These are phyloP conservation scores for Onychomys torridus DNA, from an alignment of 2,797 vertebrate genomes.

Conservation along the genomic window DNA sequence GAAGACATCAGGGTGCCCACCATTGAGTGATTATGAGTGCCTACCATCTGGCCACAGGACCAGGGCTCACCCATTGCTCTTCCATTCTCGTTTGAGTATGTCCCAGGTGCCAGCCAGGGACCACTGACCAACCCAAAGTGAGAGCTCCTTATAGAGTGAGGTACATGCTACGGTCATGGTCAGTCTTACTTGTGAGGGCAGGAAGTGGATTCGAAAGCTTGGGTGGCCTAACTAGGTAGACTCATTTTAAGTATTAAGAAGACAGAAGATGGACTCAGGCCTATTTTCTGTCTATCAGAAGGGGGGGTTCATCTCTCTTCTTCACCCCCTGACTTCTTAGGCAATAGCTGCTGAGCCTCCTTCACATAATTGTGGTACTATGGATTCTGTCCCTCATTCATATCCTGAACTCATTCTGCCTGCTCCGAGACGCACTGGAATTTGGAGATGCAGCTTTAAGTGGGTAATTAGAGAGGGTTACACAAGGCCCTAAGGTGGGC, in stretches of 20 bases:
- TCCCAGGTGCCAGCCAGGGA: accelerated
- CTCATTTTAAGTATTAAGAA: background rate
- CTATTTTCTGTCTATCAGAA: background rate
- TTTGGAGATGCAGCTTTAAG: background rate
- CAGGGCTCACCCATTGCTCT: background rate
- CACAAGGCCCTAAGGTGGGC: background rate
- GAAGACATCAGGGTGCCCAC: background rate
- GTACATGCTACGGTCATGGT: accelerated
- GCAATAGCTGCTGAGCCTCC: background rate
- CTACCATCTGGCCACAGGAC: background rate
- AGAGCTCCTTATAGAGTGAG: background rate
- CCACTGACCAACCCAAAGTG: background rate
- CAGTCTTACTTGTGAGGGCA: background rate
- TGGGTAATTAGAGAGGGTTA: background rate
- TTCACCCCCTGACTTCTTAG: background rate
- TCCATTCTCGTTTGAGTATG: background rate
- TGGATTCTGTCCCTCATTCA: background rate
- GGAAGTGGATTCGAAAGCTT: background rate
- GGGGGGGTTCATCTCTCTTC: background rate
- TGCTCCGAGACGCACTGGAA: too few species aligned
- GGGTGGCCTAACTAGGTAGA: background rate
- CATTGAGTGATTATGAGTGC: too few species aligned
- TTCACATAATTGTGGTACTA: background rate
- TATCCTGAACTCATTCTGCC: background rate
- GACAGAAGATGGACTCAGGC: background rate